Percentiles rank a stretch among this genome's conserved stretches.
These are phyloP conservation scores for Philhelius pedissequus DNA, from an alignment of 2,888 invertebrate genomes.

Conservation along the genomic window DNA sequence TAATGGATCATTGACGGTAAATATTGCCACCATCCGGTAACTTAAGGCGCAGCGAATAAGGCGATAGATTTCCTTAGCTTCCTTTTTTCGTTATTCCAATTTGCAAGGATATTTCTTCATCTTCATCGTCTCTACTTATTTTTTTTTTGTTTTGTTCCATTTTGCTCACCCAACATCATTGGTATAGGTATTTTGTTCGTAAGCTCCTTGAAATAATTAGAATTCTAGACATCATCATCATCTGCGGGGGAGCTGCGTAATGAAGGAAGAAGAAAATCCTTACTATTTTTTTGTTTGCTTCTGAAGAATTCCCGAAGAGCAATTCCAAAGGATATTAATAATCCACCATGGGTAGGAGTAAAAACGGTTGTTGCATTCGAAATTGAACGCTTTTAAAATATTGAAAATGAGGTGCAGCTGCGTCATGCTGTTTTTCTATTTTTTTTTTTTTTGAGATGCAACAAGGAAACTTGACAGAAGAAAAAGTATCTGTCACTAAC, in stretches of 20 bases:
- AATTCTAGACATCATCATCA: slow-evolving; percentile 45
- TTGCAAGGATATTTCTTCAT: slow-evolving; percentile 21
- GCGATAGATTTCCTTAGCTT: slow-evolving; percentile 6
- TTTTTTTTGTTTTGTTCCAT: not conserved
- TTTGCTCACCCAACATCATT: not conserved
- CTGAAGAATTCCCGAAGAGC: slow-evolving; percentile 1
- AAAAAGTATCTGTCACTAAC: not conserved
- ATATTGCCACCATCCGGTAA: slow-evolving; percentile 5
- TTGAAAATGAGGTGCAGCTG: slow-evolving; percentile 57
- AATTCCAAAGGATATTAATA: slow-evolving; percentile 61
- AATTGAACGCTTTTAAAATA: slow-evolving; percentile 63
- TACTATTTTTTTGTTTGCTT: not conserved
- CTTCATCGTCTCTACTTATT: not conserved
- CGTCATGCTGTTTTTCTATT: not conserved
- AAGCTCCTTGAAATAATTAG: slow-evolving; percentile 54
- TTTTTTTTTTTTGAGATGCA: not conserved
- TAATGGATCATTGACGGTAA: slow-evolving; percentile 22
- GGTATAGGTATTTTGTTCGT: slow-evolving; percentile 11
- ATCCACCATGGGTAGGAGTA: slow-evolving; percentile 17
- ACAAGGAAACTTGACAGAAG: not conserved
- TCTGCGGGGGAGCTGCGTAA: not conserved
- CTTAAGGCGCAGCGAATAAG: slow-evolving; percentile 1
- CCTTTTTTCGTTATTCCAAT: slow-evolving; percentile 28
- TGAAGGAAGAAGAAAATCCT: not conserved
- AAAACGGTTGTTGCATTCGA: slow-evolving; percentile 57